phyloP scores from a whole-genome alignment of 2,888 invertebrate genomes.

The Serrognathus titanus region DNA sequence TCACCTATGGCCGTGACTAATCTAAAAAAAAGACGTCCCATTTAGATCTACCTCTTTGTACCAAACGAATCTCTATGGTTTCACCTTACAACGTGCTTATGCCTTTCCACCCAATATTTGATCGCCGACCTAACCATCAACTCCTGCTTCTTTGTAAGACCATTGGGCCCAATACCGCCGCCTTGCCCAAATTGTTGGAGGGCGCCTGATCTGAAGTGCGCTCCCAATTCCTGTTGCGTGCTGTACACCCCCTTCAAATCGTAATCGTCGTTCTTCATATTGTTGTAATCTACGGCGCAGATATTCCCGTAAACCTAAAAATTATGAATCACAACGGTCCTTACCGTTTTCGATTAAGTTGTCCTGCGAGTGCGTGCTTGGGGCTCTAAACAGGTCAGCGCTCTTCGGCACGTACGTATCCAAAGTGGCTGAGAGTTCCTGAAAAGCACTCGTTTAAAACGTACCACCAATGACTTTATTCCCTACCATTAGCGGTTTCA shows the following conservation, averaged over 20 bases:
- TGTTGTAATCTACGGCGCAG: constrained; percentile 40
- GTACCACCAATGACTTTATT: no score
- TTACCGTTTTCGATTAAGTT: constrained; percentile 38
- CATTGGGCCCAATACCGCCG: constrained; percentile 68
- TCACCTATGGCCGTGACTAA: constrained; percentile 79
- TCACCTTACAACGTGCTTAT: constrained; percentile 84
- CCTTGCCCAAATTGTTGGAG: constrained; percentile 59
- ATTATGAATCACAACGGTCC: not conserved
- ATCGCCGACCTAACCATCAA: constrained; percentile 81
- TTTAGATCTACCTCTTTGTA: not conserved
- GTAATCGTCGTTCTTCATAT: constrained; percentile 54
- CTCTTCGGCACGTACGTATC: constrained; percentile 75
- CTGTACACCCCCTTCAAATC: constrained; percentile 74
- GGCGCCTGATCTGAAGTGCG: constrained; percentile 66
- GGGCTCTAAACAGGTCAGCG: constrained; percentile 64
- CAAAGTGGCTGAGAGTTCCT: constrained; percentile 74
- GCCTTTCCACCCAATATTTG: constrained; percentile 86
- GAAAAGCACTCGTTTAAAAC: not conserved
- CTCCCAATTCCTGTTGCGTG: constrained; percentile 74
- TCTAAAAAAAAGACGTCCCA: constrained; percentile 47
- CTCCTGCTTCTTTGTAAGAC: constrained; percentile 78
- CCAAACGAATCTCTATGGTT: constrained; percentile 18
- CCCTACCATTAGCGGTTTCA: constrained; percentile 74
- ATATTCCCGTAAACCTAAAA: not conserved
- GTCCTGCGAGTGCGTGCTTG: constrained; percentile 48